Percentiles rank a stretch among this genome's conserved stretches.
Evolutionary conservation across 2,113 vertebrate genomes (phyloP).

Genomic region (Riparia riparia): DNA sequence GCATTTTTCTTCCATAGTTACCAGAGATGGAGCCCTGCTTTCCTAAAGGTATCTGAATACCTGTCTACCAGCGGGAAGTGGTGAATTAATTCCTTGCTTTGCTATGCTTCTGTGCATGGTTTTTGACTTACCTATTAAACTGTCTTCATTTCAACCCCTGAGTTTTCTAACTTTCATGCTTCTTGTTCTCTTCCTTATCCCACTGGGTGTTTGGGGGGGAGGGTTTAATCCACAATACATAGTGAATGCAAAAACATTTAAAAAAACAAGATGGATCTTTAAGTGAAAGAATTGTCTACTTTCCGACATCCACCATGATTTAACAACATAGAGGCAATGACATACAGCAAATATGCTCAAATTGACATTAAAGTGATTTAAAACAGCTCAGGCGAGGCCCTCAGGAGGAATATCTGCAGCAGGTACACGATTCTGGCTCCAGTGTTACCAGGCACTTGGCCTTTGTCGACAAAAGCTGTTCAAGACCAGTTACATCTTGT

Average conservation of each 20-base stretch:
- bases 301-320: neutral
- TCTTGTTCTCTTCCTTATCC: accelerated
- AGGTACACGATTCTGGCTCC: neutral
- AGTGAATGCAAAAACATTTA: neutral
- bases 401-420: neutral
- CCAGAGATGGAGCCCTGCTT: neutral
- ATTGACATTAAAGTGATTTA: neutral
- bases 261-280: neutral
- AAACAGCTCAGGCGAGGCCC: neutral
- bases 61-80: neutral
- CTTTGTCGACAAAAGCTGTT: neutral
- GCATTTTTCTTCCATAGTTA: neutral
- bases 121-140: neutral
- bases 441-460: neutral
- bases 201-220: accelerated
- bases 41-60: neutral
- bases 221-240: neutral
- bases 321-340: neutral
- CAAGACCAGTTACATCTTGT: neutral
- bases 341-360: neutral
- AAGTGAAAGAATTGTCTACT: neutral
- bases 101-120: neutral
- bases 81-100: neutral
- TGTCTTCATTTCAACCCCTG: neutral
- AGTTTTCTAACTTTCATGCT: neutral